Conservation (phyloP, 2,113 vertebrate species). For the Pteruthius melanotis region DNA sequence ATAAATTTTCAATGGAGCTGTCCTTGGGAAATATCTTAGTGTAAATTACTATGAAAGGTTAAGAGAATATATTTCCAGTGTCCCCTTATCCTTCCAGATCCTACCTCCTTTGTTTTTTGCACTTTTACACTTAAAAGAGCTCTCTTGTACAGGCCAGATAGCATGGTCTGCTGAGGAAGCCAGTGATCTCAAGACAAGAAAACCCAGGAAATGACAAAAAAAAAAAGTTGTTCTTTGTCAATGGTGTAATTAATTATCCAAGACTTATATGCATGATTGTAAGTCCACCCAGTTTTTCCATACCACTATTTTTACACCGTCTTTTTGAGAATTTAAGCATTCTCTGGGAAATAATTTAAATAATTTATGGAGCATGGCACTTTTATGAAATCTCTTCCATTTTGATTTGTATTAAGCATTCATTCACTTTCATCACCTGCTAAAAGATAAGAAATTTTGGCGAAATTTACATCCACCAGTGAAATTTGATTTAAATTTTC, state of each 20-base stretch:
- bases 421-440: background rate
- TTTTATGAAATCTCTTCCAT: background rate
- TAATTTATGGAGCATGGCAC: background rate
- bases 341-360: conserved; percentile 7
- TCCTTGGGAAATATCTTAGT: background rate
- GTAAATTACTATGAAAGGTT: background rate
- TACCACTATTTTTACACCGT: background rate
- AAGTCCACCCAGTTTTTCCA: background rate
- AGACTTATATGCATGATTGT: background rate
- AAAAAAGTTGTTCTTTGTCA: background rate
- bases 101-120: background rate
- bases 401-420: background rate
- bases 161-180: background rate
- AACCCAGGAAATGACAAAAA: background rate
- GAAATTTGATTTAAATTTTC: background rate
- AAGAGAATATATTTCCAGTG: background rate
- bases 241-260: background rate
- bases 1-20: background rate
- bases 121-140: background rate
- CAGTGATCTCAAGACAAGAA: background rate
- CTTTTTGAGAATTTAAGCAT: background rate
- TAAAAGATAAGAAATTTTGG: background rate
- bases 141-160: background rate
- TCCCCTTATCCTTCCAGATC: background rate
- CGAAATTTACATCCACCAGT: background rate